Base-by-base conservation (phyloP, 1,140 invertebrate species). In the Gryllus bimaculatus region DNA sequence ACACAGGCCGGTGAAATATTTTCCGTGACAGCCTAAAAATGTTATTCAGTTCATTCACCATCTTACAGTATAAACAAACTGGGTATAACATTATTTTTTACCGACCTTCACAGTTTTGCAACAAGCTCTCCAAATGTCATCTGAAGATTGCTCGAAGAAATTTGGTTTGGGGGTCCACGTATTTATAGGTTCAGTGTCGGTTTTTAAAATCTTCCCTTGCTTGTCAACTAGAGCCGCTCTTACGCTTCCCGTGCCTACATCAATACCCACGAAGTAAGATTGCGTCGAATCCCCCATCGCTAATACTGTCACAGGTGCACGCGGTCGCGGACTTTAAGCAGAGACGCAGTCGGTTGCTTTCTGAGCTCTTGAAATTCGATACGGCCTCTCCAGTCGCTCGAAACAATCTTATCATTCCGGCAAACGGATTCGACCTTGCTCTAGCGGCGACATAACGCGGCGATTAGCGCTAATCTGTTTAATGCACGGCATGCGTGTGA, bases 61-160 rank as follows among this genome's bases (percentile, higher is more conserved):
- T 26, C 73, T 80, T 78, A 21, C 8, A 80, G 26, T 21, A 15
- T 15, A 77, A 66, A 80, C 39, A 78, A 76, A 12, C 15, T 5
- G 73, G 18, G 73, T 39, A 20, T 39, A 39, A 39, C 26, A 39
- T 39, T 2, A 18, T 73, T 2, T 18, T 73, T 21, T 26, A 82
- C 82, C 83, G 87, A 95, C 94, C 88, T 91, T 91, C 2, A 95
- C 90, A 80, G 90, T 89, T 83, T 84, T 81, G 82, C 89, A 88
- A 78, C 93, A 92, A 75, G 91, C 90, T 47, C 87, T 84, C 96
- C 97, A 98, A 83, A 98, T 96, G 84, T 98, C 89, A 77, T 93
- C 90, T 0, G 95, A 95, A n/a, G 95, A 97, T 86, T 99, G 97
- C 85, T 98, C 95, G 86, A 95, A 98, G 85, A 90, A 93, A 83